Evolutionary conservation across 2,113 vertebrate species (phyloP).

Genomic region (Elgaria multicarinata): DNA sequence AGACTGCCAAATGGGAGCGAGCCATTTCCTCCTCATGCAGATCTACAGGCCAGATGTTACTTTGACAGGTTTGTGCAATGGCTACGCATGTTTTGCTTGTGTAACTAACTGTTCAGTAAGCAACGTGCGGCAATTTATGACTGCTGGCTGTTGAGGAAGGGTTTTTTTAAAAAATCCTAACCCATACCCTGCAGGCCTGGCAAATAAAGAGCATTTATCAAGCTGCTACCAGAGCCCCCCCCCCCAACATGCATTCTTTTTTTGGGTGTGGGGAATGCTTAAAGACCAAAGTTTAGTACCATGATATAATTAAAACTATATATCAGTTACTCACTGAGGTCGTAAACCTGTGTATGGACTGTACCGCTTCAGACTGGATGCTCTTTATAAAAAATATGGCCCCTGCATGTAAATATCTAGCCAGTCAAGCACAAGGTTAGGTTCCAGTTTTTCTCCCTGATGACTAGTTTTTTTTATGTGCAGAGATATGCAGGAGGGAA

Average conservation of each 20-base stretch:
- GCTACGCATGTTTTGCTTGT: neutral
- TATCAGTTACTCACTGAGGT: neutral
- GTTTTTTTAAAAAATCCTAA: neutral
- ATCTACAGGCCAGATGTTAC: constrained; percentile 6
- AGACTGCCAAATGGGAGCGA: neutral
- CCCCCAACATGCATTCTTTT: neutral
- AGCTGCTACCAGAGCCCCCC: neutral
- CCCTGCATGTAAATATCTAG: neutral
- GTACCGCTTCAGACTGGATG: neutral
- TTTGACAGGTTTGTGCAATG: neutral
- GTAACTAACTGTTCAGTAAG: neutral
- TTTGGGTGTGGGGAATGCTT: neutral
- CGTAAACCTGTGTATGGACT: neutral
- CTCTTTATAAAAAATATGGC: neutral
- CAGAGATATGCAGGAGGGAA: neutral
- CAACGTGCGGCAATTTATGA: neutral
- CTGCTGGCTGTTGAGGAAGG: neutral
- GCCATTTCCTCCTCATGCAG: neutral
- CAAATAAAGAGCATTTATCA: neutral
- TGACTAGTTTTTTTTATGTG: neutral
- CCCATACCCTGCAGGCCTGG: constrained; percentile 1
- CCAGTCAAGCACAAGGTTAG: neutral
- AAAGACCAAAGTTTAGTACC: neutral
- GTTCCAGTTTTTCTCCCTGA: neutral
- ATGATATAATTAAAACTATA: neutral